phyloP scores from a whole-genome alignment of 2,113 vertebrate species.

The Monopterus albus region DNA sequence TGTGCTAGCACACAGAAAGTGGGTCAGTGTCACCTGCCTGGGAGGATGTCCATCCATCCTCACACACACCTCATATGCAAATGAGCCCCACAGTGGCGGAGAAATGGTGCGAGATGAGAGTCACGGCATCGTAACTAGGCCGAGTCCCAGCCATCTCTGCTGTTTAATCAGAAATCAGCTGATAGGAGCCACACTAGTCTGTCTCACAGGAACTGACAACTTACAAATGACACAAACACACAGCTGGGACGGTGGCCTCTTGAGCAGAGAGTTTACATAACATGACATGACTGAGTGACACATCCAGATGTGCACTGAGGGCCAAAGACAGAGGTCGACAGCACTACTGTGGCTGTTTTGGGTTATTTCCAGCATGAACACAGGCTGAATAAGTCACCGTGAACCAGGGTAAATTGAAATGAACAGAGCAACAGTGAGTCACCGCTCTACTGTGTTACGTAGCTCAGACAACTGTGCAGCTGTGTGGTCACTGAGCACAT shows the following conservation, averaged over 20 bases:
- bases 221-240: not conserved
- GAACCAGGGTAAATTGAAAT: slow-evolving; percentile 25
- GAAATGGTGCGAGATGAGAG: not conserved
- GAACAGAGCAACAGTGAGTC: slow-evolving; percentile 10
- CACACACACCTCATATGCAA: slow-evolving; percentile 33
- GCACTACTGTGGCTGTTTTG: slow-evolving; percentile 10
- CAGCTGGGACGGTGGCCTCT: not conserved
- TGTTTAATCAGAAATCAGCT: not conserved
- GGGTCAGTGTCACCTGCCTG: slow-evolving; percentile 51
- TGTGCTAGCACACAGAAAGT: slow-evolving; percentile 7
- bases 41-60: slow-evolving; percentile 6
- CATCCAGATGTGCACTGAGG: slow-evolving; percentile 41
- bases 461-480: slow-evolving; percentile 3
- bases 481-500: not conserved
- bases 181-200: not conserved
- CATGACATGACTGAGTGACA: slow-evolving; percentile 8
- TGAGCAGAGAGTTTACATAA: slow-evolving; percentile 16
- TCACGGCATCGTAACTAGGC: not conserved
- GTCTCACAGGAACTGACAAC: not conserved
- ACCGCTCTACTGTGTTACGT: not conserved
- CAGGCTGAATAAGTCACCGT: slow-evolving; percentile 41
- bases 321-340: not conserved
- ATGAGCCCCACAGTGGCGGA: not conserved
- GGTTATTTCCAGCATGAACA: slow-evolving; percentile 40
- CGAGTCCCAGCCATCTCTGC: not conserved